Conservation (phyloP, 2,888 invertebrate genomes). For the Diplazon laetatorius region DNA sequence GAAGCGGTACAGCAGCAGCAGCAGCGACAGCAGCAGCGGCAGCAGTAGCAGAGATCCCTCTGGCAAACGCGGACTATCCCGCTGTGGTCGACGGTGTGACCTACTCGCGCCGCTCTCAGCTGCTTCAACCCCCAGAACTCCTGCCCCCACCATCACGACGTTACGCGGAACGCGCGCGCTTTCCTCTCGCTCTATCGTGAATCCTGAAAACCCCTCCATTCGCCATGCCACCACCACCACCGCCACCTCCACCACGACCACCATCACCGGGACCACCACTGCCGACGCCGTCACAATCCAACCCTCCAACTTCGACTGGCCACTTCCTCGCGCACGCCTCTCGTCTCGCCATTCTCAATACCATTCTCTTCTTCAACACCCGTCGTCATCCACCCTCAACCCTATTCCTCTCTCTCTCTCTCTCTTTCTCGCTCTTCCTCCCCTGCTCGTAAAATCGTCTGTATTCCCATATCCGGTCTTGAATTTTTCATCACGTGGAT, state of each 20-base stretch:
- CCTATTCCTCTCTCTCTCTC: slow-evolving; percentile 9
- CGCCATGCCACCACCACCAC: slow-evolving; percentile 32
- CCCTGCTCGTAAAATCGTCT: slow-evolving; percentile 24
- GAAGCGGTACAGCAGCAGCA: slow-evolving; percentile 46
- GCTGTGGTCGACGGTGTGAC: slow-evolving; percentile 79
- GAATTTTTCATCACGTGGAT: slow-evolving; percentile 43
- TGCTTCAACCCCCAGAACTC: slow-evolving; percentile 76
- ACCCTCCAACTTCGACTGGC: slow-evolving; percentile 49
- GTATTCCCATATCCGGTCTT: slow-evolving; percentile 12
- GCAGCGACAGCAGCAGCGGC: slow-evolving; percentile 49
- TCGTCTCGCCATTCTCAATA: slow-evolving; percentile 54
- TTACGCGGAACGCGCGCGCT: slow-evolving; percentile 46
- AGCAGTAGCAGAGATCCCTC: slow-evolving; percentile 74
- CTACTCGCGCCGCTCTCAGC: slow-evolving; percentile 81
- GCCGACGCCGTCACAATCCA: slow-evolving; percentile 36
- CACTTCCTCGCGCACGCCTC: slow-evolving; percentile 60
- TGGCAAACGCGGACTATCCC: slow-evolving; percentile 77
- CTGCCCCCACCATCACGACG: slow-evolving; percentile 31
- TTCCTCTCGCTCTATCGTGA: slow-evolving; percentile 54
- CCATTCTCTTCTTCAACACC: slow-evolving; percentile 27
- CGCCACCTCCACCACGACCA: too few species aligned
- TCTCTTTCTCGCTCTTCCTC: slow-evolving; percentile 17
- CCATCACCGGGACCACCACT: slow-evolving; percentile 40
- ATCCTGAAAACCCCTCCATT: slow-evolving; percentile 46
- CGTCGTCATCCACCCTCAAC: too few species aligned